These are phyloP conservation scores for Myotis yumanensis DNA, from an alignment of 2,113 vertebrate genomes.

Conservation along the genomic window DNA sequence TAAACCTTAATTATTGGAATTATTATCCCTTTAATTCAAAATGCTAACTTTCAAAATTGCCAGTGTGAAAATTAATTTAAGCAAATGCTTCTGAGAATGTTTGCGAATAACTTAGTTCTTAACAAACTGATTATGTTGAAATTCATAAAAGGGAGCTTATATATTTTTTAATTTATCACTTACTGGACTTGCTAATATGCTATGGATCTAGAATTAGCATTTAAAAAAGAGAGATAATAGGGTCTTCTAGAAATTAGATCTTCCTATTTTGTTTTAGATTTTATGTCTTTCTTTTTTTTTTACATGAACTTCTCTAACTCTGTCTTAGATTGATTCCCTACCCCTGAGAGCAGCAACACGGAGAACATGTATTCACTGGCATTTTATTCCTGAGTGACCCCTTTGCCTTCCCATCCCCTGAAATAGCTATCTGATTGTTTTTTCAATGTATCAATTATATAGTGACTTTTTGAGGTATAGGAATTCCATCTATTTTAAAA, in stretches of 20 bases:
- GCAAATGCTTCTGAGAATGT: slow-evolving; percentile 2
- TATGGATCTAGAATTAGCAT: not conserved
- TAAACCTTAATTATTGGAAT: not conserved
- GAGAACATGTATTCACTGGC: not conserved
- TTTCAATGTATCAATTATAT: not conserved
- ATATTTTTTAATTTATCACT: not conserved
- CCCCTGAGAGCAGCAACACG: not conserved
- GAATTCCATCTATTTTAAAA: slow-evolving; percentile 29
- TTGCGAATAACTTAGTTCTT: not conserved
- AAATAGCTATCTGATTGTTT: not conserved
- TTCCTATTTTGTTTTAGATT: slow-evolving; percentile 46
- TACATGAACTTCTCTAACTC: not conserved
- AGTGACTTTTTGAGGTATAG: not conserved
- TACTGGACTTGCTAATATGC: not conserved
- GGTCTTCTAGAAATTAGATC: not conserved
- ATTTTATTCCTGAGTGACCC: not conserved
- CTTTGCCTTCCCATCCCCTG: not conserved
- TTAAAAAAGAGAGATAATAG: not conserved
- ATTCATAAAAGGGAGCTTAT: slow-evolving; percentile 1
- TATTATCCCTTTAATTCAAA: slow-evolving; percentile 1
- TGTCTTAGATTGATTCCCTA: not conserved
- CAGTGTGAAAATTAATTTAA: slow-evolving; percentile 16
- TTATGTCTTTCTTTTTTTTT: not conserved
- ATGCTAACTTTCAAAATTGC: slow-evolving; percentile 14
- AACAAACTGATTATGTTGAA: slow-evolving; percentile 16